Evolutionary conservation across 2,797 vertebrate species (phyloP).

Genomic region (Sebastes minor): DNA sequence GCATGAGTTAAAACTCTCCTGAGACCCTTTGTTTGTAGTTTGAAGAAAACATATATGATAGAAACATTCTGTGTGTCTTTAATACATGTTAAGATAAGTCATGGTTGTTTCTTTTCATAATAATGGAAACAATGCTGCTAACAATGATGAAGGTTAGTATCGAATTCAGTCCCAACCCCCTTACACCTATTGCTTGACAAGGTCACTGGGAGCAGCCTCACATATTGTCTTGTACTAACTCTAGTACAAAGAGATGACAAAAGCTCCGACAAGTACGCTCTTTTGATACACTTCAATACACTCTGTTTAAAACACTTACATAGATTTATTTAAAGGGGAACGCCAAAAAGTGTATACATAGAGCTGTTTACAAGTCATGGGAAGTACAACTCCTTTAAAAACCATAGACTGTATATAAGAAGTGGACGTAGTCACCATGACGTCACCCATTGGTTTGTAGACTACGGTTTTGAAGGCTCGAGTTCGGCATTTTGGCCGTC

Average conservation of each 20-base stretch:
- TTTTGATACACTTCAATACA: background rate
- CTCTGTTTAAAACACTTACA: background rate
- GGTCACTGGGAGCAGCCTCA: background rate
- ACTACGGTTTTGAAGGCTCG: too few relatives aligned
- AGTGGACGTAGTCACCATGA: too few relatives aligned
- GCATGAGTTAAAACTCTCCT: background rate
- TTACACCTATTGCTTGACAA: background rate
- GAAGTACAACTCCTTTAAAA: background rate
- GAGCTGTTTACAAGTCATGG: background rate
- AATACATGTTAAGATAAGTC: background rate
- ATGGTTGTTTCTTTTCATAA: background rate
- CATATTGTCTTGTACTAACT: background rate
- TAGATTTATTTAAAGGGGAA: background rate
- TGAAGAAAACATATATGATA: background rate
- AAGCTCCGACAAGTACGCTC: background rate
- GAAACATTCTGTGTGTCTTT: background rate
- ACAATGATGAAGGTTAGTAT: background rate
- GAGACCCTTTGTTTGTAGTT: background rate
- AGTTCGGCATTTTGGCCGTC: too few relatives aligned
- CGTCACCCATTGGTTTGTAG: too few relatives aligned
- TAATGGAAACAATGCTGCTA: background rate
- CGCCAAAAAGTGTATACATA: too few relatives aligned
- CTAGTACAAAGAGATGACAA: background rate
- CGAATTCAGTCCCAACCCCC: background rate
- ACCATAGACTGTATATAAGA: too few relatives aligned